These are phyloP conservation scores for Gymnogyps californianus DNA, from an alignment of 2,113 vertebrate species.

Conservation along the genomic window DNA sequence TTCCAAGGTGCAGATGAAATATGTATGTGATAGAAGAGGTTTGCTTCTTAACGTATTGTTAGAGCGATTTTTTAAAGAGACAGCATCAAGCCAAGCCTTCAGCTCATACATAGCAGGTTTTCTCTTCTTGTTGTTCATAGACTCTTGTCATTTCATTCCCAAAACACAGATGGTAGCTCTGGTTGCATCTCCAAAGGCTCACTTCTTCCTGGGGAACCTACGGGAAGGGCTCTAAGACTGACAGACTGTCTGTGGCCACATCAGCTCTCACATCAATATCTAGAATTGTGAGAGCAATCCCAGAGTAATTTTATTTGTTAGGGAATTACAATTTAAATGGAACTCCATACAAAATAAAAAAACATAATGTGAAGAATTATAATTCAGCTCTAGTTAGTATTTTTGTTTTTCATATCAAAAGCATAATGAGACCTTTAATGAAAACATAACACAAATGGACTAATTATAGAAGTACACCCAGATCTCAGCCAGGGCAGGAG, in stretches of 20 bases:
- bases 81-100: background rate
- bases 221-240: background rate
- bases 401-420: background rate
- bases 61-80: conserved; percentile 3
- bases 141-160: background rate
- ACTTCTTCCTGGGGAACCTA: background rate
- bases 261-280: background rate
- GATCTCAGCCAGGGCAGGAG: background rate
- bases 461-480: background rate
- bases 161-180: background rate
- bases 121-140: background rate
- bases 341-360: background rate
- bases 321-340: background rate
- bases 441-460: background rate
- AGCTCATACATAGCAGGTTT: background rate
- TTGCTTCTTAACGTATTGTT: conserved; percentile 3
- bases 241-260: background rate
- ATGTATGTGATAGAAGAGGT: background rate
- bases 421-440: background rate
- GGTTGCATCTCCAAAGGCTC: background rate
- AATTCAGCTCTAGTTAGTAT: background rate
- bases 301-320: background rate
- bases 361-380: background rate
- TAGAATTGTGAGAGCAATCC: background rate
- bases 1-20: conserved; percentile 42